Evolutionary conservation across 1,140 invertebrate genomes (phyloP).

Genomic region (Drosophila lowei): DNA sequence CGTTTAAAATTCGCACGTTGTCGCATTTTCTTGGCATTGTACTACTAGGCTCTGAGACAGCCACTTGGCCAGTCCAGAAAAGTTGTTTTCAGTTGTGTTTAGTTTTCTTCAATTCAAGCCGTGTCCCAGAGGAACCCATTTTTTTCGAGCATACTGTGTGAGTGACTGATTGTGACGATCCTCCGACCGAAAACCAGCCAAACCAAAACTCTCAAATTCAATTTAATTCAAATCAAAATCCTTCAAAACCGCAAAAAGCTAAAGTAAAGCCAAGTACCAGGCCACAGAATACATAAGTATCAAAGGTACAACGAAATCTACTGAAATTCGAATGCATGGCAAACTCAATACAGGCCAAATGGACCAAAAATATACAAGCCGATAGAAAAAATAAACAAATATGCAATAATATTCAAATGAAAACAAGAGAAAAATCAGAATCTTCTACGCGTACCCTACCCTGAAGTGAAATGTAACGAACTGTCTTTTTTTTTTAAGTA

Average conservation of each 20-base stretch:
- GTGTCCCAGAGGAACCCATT: no score
- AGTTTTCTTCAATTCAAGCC: no score
- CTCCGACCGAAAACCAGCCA: no score
- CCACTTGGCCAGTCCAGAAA: constrained; percentile 52
- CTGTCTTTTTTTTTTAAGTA: no score
- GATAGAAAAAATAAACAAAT: neutral
- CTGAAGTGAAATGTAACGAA: no score
- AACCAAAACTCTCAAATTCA: no score
- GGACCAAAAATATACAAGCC: constrained; percentile 9
- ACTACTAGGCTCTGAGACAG: constrained; percentile 57
- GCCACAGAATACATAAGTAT: neutral
- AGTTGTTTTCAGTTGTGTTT: neutral
- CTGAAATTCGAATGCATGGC: constrained; percentile 46
- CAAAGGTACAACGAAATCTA: constrained; percentile 26
- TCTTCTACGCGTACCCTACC: neutral
- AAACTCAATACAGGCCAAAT: constrained; percentile 17
- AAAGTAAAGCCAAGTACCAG: neutral
- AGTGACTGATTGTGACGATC: no score
- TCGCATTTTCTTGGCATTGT: constrained; percentile 82
- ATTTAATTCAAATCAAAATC: no score
- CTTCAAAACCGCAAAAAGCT: no score
- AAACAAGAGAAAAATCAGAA: constrained; percentile 16
- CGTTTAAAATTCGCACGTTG: constrained; percentile 82
- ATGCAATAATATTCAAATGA: constrained; percentile 2
- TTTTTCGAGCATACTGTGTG: no score